Conservation (phyloP, 2,113 vertebrate genomes). For the Pluvialis apricaria region DNA sequence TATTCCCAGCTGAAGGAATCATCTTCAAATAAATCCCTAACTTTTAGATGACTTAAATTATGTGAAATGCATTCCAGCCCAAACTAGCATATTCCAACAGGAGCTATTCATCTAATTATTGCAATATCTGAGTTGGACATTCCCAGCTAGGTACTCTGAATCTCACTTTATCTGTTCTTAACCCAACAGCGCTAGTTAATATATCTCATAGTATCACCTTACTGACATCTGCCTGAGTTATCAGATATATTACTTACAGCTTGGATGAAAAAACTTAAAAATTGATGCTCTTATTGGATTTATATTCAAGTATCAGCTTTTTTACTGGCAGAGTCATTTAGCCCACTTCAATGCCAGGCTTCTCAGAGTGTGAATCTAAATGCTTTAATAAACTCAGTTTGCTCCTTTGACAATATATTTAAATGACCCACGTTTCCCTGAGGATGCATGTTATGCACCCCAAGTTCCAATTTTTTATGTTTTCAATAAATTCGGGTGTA, state of each 20-base stretch:
- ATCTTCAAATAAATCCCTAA: neutral
- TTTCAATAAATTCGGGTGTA: neutral
- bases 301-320: neutral
- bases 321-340: neutral
- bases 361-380: neutral
- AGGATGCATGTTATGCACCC: neutral
- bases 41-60: neutral
- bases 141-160: neutral
- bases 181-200: neutral
- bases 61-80: neutral
- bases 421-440: neutral
- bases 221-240: neutral
- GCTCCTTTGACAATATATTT: neutral
- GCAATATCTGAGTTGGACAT: neutral
- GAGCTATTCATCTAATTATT: neutral
- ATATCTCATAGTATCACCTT: neutral
- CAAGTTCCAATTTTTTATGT: neutral
- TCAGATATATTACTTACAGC: neutral
- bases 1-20: neutral
- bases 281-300: neutral
- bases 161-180: neutral
- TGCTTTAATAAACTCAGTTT: neutral
- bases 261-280: neutral
- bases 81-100: neutral
- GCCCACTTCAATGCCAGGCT: neutral